Evolutionary conservation across 2,888 invertebrate species (phyloP).

Genomic region (Rhamphomyia laevipes): DNA sequence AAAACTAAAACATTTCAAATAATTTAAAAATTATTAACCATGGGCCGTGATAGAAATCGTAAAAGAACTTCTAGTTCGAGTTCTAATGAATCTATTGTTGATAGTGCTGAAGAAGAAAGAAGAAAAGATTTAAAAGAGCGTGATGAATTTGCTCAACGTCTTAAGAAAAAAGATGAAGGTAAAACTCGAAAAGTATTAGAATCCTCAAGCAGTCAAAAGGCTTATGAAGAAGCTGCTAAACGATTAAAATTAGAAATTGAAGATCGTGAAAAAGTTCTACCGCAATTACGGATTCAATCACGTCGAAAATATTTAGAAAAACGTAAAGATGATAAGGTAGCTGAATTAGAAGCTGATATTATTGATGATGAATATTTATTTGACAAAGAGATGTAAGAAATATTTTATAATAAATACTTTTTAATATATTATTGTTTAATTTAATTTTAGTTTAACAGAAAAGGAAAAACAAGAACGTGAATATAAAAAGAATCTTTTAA

Average conservation of each 20-base stretch:
- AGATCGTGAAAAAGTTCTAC: conserved; percentile 74
- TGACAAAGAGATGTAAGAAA: conserved; percentile 70
- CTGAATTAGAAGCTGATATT: conserved; percentile 89
- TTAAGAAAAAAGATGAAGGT: conserved; percentile 80
- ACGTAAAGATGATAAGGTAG: conserved; percentile 90
- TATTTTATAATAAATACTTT: neutral
- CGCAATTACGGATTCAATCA: conserved; percentile 80
- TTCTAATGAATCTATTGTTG: conserved; percentile 35
- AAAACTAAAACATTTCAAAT: too few species aligned
- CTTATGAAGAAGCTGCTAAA: conserved; percentile 81
- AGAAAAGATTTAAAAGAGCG: conserved; percentile 76
- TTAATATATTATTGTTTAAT: neutral
- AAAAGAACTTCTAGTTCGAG: conserved; percentile 23
- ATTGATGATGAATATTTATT: conserved; percentile 93
- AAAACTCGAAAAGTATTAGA: conserved; percentile 71
- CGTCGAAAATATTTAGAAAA: conserved; percentile 90
- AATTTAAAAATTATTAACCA: too few species aligned
- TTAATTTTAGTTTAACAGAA: conserved; percentile 57
- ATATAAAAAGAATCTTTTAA: conserved; percentile 81
- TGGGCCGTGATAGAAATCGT: conserved; percentile 18
- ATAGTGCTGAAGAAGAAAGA: conserved; percentile 73
- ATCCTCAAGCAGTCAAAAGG: conserved; percentile 48
- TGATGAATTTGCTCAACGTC: conserved; percentile 84
- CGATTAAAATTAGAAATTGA: conserved; percentile 78
- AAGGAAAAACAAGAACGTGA: conserved; percentile 73